Evolutionary conservation across 2,797 vertebrate species (phyloP).

Genomic region (Menidia menidia): DNA sequence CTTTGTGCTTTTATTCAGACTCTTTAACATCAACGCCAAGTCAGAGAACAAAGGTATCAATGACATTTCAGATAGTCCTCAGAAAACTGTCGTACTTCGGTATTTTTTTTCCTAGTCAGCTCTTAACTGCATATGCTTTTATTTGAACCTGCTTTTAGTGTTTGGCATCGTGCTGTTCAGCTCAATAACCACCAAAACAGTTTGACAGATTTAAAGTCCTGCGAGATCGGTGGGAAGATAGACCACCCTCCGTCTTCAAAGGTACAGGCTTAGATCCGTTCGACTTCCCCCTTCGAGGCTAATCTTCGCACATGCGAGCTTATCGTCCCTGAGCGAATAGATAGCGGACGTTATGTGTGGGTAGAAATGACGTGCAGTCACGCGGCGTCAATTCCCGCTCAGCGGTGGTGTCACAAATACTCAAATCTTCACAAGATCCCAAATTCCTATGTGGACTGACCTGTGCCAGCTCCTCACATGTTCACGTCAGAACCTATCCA

Average conservation of each 20-base stretch:
- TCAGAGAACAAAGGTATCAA: constrained; percentile 39
- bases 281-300: constrained; percentile 18
- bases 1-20: constrained; percentile 34
- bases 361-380: constrained; percentile 11
- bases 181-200: constrained; percentile 8
- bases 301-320: constrained; percentile 29
- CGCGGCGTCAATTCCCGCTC: constrained; percentile 18
- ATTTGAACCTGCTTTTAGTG: not conserved
- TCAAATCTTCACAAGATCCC: constrained; percentile 33
- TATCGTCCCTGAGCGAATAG: constrained; percentile 14
- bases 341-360: constrained; percentile 33
- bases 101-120: constrained; percentile 2
- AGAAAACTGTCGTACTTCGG: constrained; percentile 24
- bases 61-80: constrained; percentile 59
- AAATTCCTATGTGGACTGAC: constrained; percentile 50
- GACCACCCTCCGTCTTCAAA: constrained; percentile 55
- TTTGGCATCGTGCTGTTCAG: constrained; percentile 23
- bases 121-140: not conserved
- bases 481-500: constrained; percentile 29
- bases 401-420: constrained; percentile 48
- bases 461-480: constrained; percentile 29
- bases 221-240: constrained; percentile 23
- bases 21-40: constrained; percentile 41
- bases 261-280: constrained; percentile 24
- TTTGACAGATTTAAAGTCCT: constrained; percentile 23